phyloP scores from a whole-genome alignment of 2,888 invertebrate species.

The Dioctria rufipes region DNA sequence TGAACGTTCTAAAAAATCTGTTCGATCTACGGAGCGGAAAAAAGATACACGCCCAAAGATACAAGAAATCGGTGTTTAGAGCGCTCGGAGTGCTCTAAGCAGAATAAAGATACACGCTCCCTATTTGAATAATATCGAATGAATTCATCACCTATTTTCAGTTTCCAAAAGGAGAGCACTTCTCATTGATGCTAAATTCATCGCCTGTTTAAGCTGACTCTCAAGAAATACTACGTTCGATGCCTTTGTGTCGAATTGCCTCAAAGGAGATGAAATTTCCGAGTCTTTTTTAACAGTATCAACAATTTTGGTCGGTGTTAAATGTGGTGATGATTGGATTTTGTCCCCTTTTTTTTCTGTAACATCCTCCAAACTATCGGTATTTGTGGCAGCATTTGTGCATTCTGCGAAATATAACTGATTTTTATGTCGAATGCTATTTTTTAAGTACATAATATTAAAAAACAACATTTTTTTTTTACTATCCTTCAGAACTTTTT shows the following conservation, averaged over 20 bases:
- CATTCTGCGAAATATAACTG: slow-evolving; percentile 3
- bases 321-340: not conserved
- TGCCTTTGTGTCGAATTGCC: slow-evolving; percentile 40
- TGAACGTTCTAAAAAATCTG: too few species aligned
- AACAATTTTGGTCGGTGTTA: slow-evolving; percentile 26
- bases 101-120: too few species aligned
- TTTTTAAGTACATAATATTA: too few species aligned
- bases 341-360: not conserved
- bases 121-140: not conserved
- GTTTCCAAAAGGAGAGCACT: slow-evolving; percentile 62
- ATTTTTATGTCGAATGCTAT: too few species aligned
- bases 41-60: too few species aligned
- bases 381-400: slow-evolving; percentile 65
- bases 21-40: too few species aligned
- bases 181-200: slow-evolving; percentile 61
- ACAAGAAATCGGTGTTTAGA: too few species aligned
- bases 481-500: too few species aligned
- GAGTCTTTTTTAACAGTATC: not conserved
- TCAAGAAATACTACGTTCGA: slow-evolving; percentile 58
- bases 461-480: too few species aligned
- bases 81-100: too few species aligned
- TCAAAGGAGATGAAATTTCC: slow-evolving; percentile 53
- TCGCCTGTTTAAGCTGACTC: slow-evolving; percentile 61
- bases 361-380: slow-evolving; percentile 58
- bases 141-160: slow-evolving; percentile 61